phyloP scores from a whole-genome alignment of 2,113 vertebrate species.

The Lates calcarifer region DNA sequence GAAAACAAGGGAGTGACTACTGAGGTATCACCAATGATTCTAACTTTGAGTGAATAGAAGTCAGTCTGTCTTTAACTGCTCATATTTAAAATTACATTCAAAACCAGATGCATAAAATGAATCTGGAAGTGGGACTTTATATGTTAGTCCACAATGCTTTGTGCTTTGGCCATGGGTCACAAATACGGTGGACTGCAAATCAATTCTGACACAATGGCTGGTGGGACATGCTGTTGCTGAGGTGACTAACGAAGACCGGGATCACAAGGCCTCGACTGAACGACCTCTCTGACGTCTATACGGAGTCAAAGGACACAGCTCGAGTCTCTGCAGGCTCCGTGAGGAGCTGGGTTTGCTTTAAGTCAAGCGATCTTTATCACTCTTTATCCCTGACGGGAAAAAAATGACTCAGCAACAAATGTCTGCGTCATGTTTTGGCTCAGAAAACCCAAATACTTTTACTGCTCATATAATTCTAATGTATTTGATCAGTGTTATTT shows the following conservation, averaged over 20 bases:
- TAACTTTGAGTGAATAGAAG: not conserved
- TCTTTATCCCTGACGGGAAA: not conserved
- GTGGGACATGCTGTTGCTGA: slow-evolving; percentile 52
- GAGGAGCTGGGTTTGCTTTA: slow-evolving; percentile 18
- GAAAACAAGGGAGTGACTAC: not conserved
- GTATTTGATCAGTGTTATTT: not conserved
- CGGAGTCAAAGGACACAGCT: not conserved
- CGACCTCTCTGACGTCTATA: slow-evolving; percentile 11
- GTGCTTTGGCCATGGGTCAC: slow-evolving; percentile 45
- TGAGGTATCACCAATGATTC: not conserved
- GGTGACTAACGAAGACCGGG: slow-evolving; percentile 54
- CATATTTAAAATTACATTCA: not conserved
- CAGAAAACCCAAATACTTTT: slow-evolving; percentile 11
- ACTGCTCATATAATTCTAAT: not conserved
- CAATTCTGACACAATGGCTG: slow-evolving; percentile 49
- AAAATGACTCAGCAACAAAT: slow-evolving; percentile 30
- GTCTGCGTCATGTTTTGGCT: slow-evolving; percentile 25
- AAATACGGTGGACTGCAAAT: slow-evolving; percentile 39
- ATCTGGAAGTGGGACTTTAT: not conserved
- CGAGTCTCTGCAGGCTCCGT: not conserved
- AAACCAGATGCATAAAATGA: slow-evolving; percentile 11
- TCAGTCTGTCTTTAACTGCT: not conserved
- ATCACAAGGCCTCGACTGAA: slow-evolving; percentile 53
- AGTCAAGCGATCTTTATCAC: slow-evolving; percentile 1
- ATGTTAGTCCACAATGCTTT: slow-evolving; percentile 12